A percentile compares a stretch with the other conserved stretches of the same genome.
phyloP scores from a whole-genome alignment of 2,113 vertebrate species.

The Polyodon spathula region DNA sequence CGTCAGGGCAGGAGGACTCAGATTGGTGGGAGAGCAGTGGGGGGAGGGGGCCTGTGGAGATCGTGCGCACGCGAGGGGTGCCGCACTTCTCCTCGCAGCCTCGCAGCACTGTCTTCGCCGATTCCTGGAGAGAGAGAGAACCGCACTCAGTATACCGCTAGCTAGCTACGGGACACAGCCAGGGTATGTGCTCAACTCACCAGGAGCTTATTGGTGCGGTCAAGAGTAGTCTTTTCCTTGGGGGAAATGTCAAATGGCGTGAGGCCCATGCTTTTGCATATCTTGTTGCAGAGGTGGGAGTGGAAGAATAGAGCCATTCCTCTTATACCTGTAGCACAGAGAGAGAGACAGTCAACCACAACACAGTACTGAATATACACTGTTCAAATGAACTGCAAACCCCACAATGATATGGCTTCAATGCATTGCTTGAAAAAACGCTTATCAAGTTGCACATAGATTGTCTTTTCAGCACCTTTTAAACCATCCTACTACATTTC shows the following conservation, averaged over 20 bases:
- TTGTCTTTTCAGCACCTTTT: too few relatives aligned
- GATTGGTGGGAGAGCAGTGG: slow-evolving; percentile 73
- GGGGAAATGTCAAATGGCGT: slow-evolving; percentile 78
- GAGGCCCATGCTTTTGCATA: slow-evolving; percentile 88
- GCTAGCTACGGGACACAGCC: too few relatives aligned
- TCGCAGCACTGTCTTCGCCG: slow-evolving; percentile 78
- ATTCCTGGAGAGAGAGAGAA: slow-evolving; percentile 57
- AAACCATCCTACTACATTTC: too few relatives aligned
- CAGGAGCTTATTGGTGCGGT: slow-evolving; percentile 75
- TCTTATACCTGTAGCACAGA: slow-evolving; percentile 71
- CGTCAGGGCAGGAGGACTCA: slow-evolving; percentile 78
- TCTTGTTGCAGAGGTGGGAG: slow-evolving; percentile 91
- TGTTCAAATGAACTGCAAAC: too few relatives aligned
- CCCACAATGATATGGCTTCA: too few relatives aligned
- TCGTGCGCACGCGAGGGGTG: slow-evolving; percentile 71
- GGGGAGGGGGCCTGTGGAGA: slow-evolving; percentile 64
- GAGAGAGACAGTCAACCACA: background rate
- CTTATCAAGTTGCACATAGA: too few relatives aligned
- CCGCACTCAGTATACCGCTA: too few relatives aligned
- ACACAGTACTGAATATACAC: background rate
- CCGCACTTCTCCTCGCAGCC: slow-evolving; percentile 89
- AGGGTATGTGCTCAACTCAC: slow-evolving; percentile 58
- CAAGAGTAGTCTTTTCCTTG: slow-evolving; percentile 64
- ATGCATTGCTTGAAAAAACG: too few relatives aligned
- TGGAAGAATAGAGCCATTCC: slow-evolving; percentile 97